Percentiles rank a stretch among this genome's conserved stretches.
phyloP scores from a whole-genome alignment of 1,140 invertebrate genomes.

The Rhyacophila brunnea region DNA sequence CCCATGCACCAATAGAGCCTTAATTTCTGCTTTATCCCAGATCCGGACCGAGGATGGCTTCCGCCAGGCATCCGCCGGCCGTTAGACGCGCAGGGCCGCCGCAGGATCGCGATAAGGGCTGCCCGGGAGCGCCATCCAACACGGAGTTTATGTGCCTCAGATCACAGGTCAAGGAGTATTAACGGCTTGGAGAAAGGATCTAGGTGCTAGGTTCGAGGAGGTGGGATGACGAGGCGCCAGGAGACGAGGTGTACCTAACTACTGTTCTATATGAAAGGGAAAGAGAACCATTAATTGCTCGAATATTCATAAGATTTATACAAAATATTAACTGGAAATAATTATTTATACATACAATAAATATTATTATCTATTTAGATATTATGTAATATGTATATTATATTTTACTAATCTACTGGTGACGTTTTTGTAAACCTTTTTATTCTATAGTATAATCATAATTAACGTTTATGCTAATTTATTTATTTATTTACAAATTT shows the following conservation, averaged over 20 bases:
- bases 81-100: slow-evolving; percentile 18
- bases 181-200: slow-evolving; percentile 21
- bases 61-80: slow-evolving; percentile 17
- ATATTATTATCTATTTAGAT: no score
- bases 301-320: no score
- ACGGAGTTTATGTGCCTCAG: slow-evolving; percentile 31
- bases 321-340: no score
- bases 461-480: no score
- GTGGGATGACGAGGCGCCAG: slow-evolving; percentile 11
- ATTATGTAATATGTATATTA: no score
- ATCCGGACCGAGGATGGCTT: slow-evolving; percentile 21
- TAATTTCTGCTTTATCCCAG: slow-evolving; percentile 26
- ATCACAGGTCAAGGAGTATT: slow-evolving; percentile 33
- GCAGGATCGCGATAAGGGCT: slow-evolving; percentile 24
- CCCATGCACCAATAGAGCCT: slow-evolving; percentile 10
- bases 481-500: no score
- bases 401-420: no score
- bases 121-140: slow-evolving; percentile 18
- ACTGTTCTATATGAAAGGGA: no score
- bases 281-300: no score
- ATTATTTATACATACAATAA: no score
- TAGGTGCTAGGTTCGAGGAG: slow-evolving; percentile 17
- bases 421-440: no score
- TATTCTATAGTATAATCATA: no score
- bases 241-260: neutral